Conservation (phyloP, 2,888 invertebrate genomes). For the Teinopalpus imperialis region DNA sequence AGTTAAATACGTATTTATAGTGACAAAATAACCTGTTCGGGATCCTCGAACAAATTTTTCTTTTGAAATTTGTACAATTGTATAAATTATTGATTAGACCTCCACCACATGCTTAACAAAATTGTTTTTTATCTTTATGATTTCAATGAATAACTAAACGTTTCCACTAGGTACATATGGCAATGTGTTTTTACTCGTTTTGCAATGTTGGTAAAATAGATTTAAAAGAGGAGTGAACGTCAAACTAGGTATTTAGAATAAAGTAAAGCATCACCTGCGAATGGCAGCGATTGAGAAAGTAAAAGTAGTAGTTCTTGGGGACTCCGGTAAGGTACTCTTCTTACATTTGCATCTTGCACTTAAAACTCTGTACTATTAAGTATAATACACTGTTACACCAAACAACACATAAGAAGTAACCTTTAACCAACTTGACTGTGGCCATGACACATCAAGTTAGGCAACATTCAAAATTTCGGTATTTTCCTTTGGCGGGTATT, state of each 20-base stretch:
- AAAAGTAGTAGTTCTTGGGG: slow-evolving; percentile 94
- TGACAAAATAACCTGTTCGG: too few species aligned
- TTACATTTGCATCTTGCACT: slow-evolving; percentile 40
- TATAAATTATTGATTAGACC: too few species aligned
- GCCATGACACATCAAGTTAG: slow-evolving; percentile 58
- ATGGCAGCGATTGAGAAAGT: slow-evolving; percentile 95
- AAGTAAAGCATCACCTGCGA: slow-evolving; percentile 48
- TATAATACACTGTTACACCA: slow-evolving; percentile 20
- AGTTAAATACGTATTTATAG: too few species aligned
- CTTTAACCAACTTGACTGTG: slow-evolving; percentile 58
- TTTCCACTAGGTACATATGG: slow-evolving; percentile 10
- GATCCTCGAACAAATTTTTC: too few species aligned
- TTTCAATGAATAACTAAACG: background rate
- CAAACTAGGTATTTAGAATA: slow-evolving; percentile 34
- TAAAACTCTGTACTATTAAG: slow-evolving; percentile 29
- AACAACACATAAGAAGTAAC: slow-evolving; percentile 27
- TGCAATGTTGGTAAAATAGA: slow-evolving; percentile 27
- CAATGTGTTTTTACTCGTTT: slow-evolving; percentile 24
- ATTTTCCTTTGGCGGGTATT: slow-evolving; percentile 41
- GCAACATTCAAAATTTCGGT: slow-evolving; percentile 43
- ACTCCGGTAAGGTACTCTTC: slow-evolving; percentile 86
- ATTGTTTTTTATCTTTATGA: too few species aligned
- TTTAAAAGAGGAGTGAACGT: slow-evolving; percentile 22
- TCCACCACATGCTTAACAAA: too few species aligned
- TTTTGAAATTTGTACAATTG: too few species aligned